Conservation (phyloP, 2,797 vertebrate species). For the Neoniphon sammara region DNA sequence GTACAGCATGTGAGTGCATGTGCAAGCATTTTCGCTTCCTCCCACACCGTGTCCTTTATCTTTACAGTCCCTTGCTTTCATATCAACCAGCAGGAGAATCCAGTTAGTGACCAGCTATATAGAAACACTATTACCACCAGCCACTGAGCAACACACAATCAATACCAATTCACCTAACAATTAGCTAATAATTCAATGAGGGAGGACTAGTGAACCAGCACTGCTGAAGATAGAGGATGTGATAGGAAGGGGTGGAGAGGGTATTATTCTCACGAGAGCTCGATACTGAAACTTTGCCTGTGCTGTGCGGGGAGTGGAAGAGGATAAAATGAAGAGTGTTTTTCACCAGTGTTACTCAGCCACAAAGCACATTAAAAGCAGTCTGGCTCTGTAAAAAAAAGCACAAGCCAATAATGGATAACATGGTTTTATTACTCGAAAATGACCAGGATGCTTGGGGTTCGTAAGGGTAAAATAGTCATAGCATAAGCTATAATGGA, state of each 20-base stretch:
- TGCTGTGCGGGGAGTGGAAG: not conserved
- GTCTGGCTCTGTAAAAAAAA: slow-evolving; percentile 45
- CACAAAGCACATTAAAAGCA: slow-evolving; percentile 45
- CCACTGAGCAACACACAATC: slow-evolving; percentile 74
- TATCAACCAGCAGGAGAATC: slow-evolving; percentile 72
- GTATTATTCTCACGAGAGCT: slow-evolving; percentile 14
- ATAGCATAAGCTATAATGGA: too few relatives aligned
- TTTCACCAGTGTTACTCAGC: slow-evolving; percentile 6
- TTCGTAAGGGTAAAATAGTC: not conserved
- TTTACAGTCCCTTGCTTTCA: slow-evolving; percentile 56
- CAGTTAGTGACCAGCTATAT: slow-evolving; percentile 69
- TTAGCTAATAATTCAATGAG: slow-evolving; percentile 84
- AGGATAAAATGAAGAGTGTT: slow-evolving; percentile 29
- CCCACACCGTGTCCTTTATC: slow-evolving; percentile 67
- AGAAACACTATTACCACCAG: slow-evolving; percentile 72
- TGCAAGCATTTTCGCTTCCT: slow-evolving; percentile 44
- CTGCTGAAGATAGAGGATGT: slow-evolving; percentile 41
- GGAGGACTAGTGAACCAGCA: slow-evolving; percentile 51
- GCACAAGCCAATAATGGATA: slow-evolving; percentile 31
- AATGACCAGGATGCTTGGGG: not conserved
- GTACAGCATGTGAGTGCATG: not conserved
- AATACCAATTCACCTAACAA: slow-evolving; percentile 82
- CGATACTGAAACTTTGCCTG: slow-evolving; percentile 18
- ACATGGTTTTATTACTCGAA: not conserved
- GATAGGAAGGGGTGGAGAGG: not conserved